phyloP scores from a whole-genome alignment of 2,888 invertebrate genomes.

The Hyposoter dolosus region DNA sequence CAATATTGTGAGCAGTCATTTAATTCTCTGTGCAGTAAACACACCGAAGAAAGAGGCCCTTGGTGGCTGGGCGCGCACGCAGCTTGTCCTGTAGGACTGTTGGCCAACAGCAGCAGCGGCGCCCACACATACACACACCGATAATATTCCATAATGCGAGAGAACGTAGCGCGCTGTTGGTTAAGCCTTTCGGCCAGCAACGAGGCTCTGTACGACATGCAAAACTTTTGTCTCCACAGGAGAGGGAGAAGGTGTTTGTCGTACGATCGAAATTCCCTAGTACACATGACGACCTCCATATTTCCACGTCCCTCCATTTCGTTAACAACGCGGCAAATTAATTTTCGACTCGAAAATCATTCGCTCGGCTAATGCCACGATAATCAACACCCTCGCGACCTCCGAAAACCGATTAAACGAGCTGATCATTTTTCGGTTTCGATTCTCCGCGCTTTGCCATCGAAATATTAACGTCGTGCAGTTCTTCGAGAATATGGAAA shows the following conservation, averaged over 20 bases:
- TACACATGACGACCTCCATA: conserved; percentile 1
- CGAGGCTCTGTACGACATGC: conserved; percentile 12
- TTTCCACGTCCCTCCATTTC: neutral
- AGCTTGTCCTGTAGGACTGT: conserved; percentile 33
- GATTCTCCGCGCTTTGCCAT: too few relatives aligned
- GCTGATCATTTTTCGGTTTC: neutral
- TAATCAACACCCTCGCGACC: neutral
- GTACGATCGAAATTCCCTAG: conserved; percentile 67
- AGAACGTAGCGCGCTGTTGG: conserved; percentile 60
- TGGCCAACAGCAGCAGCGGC: conserved; percentile 29
- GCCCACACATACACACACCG: conserved; percentile 32
- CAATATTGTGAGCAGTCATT: conserved; percentile 9
- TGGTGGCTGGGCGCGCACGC: conserved; percentile 3
- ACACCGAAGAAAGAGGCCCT: conserved; percentile 11
- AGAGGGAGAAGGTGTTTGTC: conserved; percentile 28
- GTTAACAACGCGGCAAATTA: conserved; percentile 25
- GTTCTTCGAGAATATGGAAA: neutral
- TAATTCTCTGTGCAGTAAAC: neutral
- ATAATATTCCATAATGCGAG: conserved; percentile 66
- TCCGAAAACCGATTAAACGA: neutral
- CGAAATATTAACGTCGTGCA: neutral
- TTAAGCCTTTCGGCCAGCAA: conserved; percentile 60
- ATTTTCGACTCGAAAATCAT: conserved; percentile 55
- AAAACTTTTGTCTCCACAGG: conserved; percentile 10
- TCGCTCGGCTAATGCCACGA: conserved; percentile 32